A percentile compares a stretch with the other conserved stretches of the same genome.
phyloP scores from a whole-genome alignment of 2,113 vertebrate species.

The Leucosticte australis region DNA sequence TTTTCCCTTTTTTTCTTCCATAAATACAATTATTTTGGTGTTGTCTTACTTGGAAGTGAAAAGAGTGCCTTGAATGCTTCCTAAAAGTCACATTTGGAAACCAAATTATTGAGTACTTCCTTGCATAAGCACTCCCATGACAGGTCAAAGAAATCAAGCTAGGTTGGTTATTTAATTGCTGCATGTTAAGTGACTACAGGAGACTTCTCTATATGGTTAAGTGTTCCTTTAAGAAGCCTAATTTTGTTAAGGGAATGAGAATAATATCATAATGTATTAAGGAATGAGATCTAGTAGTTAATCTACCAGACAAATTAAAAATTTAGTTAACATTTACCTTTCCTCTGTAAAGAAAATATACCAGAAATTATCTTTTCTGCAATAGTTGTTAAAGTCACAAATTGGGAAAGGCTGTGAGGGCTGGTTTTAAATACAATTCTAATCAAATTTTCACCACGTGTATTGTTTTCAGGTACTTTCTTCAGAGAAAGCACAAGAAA shows the following conservation, averaged over 20 bases:
- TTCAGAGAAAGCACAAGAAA: background rate
- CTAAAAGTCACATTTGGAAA: background rate
- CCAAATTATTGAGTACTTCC: background rate
- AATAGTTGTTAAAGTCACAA: background rate
- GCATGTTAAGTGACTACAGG: background rate
- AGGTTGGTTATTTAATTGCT: background rate
- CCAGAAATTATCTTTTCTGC: background rate
- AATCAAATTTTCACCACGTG: background rate
- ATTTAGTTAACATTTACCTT: background rate
- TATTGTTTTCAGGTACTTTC: background rate
- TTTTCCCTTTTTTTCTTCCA: background rate
- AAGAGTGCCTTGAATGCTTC: background rate
- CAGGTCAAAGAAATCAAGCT: background rate
- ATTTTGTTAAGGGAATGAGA: background rate
- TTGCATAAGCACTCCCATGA: background rate
- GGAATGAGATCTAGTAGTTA: background rate
- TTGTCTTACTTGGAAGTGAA: background rate
- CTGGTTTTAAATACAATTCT: background rate
- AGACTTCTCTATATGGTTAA: background rate
- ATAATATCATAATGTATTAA: background rate
- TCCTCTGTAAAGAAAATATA: background rate
- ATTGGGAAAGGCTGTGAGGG: accelerated
- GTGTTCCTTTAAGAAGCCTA: background rate
- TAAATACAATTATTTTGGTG: background rate
- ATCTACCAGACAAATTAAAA: background rate